Evolutionary conservation across 2,888 invertebrate genomes (phyloP).

Genomic region (Pachycephus smyrnensis): DNA sequence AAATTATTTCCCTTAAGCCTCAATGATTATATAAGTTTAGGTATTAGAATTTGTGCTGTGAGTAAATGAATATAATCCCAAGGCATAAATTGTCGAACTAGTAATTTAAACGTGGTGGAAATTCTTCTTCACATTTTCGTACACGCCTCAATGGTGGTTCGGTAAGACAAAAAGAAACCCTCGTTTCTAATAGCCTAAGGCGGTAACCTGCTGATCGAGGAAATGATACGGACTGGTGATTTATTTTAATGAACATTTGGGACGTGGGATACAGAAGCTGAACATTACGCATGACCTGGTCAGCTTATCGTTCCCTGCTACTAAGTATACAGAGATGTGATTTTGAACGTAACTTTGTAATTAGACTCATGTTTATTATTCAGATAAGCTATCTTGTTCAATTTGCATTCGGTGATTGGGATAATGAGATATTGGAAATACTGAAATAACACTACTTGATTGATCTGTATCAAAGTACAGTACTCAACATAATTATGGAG

Average conservation of each 20-base stretch:
- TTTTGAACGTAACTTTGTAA: background rate
- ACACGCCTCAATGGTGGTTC: background rate
- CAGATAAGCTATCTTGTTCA: background rate
- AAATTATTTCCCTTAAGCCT: background rate
- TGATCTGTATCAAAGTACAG: no score
- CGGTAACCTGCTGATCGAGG: constrained; percentile 1
- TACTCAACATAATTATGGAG: no score
- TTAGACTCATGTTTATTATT: background rate
- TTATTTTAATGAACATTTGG: constrained; percentile 5
- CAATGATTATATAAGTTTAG: no score
- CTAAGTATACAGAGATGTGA: background rate
- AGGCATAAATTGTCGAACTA: background rate
- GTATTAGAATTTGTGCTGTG: no score
- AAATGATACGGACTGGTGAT: background rate
- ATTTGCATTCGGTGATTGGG: no score
- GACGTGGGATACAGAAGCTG: constrained; percentile 1
- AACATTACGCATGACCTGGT: background rate
- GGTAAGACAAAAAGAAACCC: background rate
- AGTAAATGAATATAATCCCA: background rate
- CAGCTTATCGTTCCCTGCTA: background rate
- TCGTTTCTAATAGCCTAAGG: background rate
- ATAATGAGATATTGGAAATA: no score
- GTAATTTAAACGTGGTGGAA: background rate
- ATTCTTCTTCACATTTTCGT: background rate
- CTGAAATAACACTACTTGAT: no score